Evolutionary conservation across 2,797 vertebrate genomes (phyloP).

Genomic region (Nyctalus aviator): DNA sequence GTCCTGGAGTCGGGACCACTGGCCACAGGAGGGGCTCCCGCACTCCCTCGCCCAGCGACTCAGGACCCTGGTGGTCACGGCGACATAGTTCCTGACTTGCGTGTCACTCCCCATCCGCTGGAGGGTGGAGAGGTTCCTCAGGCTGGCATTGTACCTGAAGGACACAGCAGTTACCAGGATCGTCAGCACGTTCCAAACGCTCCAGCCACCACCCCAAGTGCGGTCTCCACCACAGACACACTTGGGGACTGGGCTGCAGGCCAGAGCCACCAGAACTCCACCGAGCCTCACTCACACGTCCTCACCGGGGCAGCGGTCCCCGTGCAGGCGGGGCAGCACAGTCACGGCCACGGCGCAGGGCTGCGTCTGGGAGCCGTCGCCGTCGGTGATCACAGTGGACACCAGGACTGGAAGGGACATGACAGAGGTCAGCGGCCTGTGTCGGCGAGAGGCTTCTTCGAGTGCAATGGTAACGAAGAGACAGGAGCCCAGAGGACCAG

Average conservation of each 20-base stretch:
- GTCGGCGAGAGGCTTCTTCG: background rate
- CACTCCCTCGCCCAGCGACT: constrained; percentile 87
- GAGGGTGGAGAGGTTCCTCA: constrained; percentile 88
- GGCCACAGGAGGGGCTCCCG: constrained; percentile 55
- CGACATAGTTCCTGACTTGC: constrained; percentile 88
- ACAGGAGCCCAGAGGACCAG: background rate
- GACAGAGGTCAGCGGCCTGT: background rate
- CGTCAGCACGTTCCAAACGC: fast-evolving
- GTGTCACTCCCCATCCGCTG: constrained; percentile 84
- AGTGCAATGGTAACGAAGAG: no score
- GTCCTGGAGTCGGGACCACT: constrained; percentile 84
- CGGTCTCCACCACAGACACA: no score
- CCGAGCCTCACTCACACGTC: constrained; percentile 87
- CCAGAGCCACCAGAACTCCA: background rate
- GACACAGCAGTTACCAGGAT: background rate
- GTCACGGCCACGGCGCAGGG: constrained; percentile 89
- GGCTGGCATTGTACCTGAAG: constrained; percentile 86
- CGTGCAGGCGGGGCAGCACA: constrained; percentile 88
- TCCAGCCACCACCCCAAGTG: no score
- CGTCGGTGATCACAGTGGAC: constrained; percentile 88
- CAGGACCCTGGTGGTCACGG: constrained; percentile 86
- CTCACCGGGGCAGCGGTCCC: constrained; percentile 82
- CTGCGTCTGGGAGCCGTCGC: constrained; percentile 85
- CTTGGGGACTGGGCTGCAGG: background rate
- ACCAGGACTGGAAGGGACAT: constrained; percentile 87